Evolutionary conservation across 1,140 invertebrate genomes (phyloP), one percentile per base, ranked within the genome.

Genomic region (Caerostris extrusa): DNA sequence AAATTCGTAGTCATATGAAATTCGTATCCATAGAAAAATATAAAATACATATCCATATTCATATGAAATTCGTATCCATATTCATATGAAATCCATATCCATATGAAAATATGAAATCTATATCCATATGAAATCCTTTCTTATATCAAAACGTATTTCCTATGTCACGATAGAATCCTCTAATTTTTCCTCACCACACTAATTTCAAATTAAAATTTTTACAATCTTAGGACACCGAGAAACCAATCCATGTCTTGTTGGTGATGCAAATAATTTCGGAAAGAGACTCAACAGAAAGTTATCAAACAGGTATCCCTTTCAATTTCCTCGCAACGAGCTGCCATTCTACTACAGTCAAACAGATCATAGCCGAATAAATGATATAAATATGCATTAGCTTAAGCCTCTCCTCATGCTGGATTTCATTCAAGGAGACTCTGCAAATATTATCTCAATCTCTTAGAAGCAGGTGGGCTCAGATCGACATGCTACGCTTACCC

Each of bases 361-460:
- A 60, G 83, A 19, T 85, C 83, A 56, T 64, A 88, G 19, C 86
- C 57, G 60, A 88, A 88, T 88, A 88, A 88, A 88, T 61, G 86
- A 53, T 88, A 83, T 83, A 88, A 88, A 88, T 88, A 88, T 64
- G 86, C 86, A 88, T 88, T 88, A 88, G 58, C 60, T 4, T 88
- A 61, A 88, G 60, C 58, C 86, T 64, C n/a, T 53, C 50, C 82
- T 83, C 34, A 57, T 56, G 82, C 86, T 53, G 86, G 86, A 88
- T 64, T 64, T 64, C 86, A 64, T 8, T 85, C 55, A 77, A 58
- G 55, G 17, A 83, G 82, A 83, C 82, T 77, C 61, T 64, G 58
- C 86, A 88, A 88, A 88, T 88, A 88, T 88, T 88, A 88, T 88
- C 86, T 88, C 86, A 88, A 88, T 88, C 86, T 88, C 86, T 88